Evolutionary conservation across 2,888 invertebrate genomes (phyloP), one percentile per base, ranked within the genome.

Genomic region (Lasioglossum pauxillum): DNA sequence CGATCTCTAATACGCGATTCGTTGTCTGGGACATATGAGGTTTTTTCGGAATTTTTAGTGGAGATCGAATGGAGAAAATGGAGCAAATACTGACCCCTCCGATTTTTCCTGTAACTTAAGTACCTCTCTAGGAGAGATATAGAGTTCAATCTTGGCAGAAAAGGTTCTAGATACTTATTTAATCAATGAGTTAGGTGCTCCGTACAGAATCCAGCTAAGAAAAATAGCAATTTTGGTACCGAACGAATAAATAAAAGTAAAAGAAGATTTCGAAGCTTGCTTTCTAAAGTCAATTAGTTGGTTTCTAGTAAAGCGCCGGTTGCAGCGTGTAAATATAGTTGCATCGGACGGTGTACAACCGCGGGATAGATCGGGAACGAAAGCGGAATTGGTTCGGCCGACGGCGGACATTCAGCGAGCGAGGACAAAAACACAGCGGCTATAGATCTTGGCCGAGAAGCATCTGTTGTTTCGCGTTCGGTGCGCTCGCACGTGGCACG

Each of bases 401-500:
- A 67, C 31, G 31, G 19, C 31, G 31, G 67, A 31, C 31, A 35
- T 67, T 31, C 31, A 35, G n/a, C 27, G 27, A 60, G n/a, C 27
- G 60, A 67, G 67, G 67, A 67, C 35, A 35, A 38, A 49, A 74
- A 72, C 35, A 72, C 49, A 46, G 46, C n/a, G 44, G 76, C 64
- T 27, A 67, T 64, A 44, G 67, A 46, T 74, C 44, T 74, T 49
- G 44, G 27, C n/a, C 74, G 8, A 12, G 31, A 27, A 27, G 44
- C 44, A 27, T 71, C 71, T 35, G 71, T 41, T 38, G 67, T 27
- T 60, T 60, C 27, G 60, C 27, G 27, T 60, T 60, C 71, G n/a
- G 35, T 19, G 31, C 35, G 31, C 38, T 72, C 41, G n/a, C 72
- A 35, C 38, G 67, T 67, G 67, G 67, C 67, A 35, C 67, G 35